Percentiles rank a stretch among this genome's conserved stretches.
phyloP scores from a whole-genome alignment of 2,113 vertebrate genomes.

The Onychorhynchus coronatus region DNA sequence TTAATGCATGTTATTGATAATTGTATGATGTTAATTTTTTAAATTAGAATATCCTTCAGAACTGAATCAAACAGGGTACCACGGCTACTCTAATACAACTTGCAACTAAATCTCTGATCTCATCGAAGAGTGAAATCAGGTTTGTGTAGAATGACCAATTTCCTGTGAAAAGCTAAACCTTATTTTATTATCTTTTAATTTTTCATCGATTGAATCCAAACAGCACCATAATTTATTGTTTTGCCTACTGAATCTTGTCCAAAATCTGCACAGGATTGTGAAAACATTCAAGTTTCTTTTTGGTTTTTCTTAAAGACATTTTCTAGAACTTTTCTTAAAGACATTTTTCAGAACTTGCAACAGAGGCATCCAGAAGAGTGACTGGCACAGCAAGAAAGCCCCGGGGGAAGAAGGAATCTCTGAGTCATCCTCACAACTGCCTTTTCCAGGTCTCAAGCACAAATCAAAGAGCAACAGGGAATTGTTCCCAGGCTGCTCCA shows the following conservation, averaged over 20 bases:
- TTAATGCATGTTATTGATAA: neutral
- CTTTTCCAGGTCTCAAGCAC: neutral
- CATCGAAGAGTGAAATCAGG: neutral
- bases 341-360: neutral
- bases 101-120: neutral
- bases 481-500: neutral
- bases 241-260: neutral
- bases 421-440: constrained; percentile 25
- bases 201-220: neutral
- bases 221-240: neutral
- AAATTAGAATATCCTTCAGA: neutral
- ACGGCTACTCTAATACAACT: neutral
- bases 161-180: neutral
- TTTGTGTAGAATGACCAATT: neutral
- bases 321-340: neutral
- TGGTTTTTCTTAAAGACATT: neutral
- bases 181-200: neutral
- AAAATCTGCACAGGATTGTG: neutral
- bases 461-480: constrained; percentile 1
- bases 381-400: neutral
- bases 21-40: neutral
- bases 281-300: neutral
- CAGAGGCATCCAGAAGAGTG: neutral
- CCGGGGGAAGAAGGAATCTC: neutral
- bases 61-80: neutral